These are phyloP conservation scores for Melanchra persicariae DNA, from an alignment of 2,888 invertebrate genomes.

Conservation along the genomic window DNA sequence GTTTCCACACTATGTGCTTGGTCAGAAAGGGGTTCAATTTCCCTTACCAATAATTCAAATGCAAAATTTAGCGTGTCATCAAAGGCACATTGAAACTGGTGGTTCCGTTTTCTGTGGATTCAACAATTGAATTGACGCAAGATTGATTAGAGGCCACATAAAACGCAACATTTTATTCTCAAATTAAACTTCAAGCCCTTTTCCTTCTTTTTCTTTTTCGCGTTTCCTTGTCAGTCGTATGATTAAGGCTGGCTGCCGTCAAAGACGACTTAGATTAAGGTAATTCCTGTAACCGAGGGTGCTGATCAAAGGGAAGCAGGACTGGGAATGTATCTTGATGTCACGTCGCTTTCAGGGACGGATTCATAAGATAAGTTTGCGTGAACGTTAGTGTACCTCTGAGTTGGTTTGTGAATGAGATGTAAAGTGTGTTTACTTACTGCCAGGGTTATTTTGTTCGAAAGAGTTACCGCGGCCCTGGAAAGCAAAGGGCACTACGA, in stretches of 20 bases:
- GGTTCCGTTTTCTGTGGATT: background rate
- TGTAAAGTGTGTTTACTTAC: background rate
- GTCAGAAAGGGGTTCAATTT: too few species aligned
- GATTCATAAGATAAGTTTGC: conserved; percentile 14
- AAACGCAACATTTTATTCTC: conserved; percentile 8
- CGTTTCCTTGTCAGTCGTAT: conserved; percentile 18
- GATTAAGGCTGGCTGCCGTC: conserved; percentile 42
- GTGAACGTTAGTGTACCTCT: background rate
- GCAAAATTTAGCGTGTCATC: background rate
- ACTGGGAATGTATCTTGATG: conserved; percentile 26
- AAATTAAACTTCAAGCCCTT: background rate
- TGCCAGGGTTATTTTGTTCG: too few species aligned
- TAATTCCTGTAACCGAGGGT: conserved; percentile 34
- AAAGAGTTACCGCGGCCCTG: too few species aligned
- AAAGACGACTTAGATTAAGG: conserved; percentile 46
- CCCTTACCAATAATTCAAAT: too few species aligned
- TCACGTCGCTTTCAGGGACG: conserved; percentile 13
- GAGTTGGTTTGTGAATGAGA: background rate
- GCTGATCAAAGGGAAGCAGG: conserved; percentile 42
- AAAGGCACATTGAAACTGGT: background rate
- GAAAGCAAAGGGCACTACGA: too few species aligned
- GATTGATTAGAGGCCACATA: background rate
- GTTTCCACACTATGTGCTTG: too few species aligned
- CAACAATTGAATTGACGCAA: background rate
- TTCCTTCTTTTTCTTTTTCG: background rate